These are phyloP conservation scores for Falco rusticolus DNA, from an alignment of 2,797 vertebrate genomes.

Conservation along the genomic window DNA sequence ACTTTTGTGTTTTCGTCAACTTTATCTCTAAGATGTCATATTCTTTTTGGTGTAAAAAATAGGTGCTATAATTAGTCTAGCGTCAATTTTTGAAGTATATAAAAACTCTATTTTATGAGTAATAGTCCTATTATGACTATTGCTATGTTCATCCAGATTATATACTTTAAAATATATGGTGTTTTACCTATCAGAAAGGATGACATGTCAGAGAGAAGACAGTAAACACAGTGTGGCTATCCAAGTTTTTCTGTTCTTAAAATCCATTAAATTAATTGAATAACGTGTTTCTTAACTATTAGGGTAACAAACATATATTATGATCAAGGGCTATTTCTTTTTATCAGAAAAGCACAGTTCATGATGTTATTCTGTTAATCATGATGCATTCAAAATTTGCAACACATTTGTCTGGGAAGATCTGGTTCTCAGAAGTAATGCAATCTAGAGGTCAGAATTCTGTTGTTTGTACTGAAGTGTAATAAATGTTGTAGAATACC, in stretches of 20 bases:
- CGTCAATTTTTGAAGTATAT: background rate
- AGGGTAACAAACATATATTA: background rate
- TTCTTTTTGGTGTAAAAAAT: background rate
- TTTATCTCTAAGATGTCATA: background rate
- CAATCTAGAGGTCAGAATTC: constrained; percentile 5
- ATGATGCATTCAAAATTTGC: background rate
- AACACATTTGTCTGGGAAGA: background rate
- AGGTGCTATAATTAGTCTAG: background rate
- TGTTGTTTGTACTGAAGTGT: background rate
- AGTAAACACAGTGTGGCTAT: background rate
- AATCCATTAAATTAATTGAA: background rate
- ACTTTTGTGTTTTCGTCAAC: background rate
- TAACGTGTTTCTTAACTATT: background rate
- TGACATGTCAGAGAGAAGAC: background rate
- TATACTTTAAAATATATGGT: background rate
- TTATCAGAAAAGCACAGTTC: background rate
- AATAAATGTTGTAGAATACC: constrained; percentile 12
- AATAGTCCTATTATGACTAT: background rate
- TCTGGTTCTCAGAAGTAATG: background rate
- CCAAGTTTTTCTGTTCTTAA: background rate
- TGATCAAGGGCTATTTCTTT: background rate
- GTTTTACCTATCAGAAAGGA: background rate
- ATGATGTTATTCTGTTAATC: background rate
- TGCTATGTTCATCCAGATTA: background rate
- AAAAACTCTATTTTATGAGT: background rate